These are phyloP conservation scores for Macheiramphus alcinus DNA, from an alignment of 2,113 vertebrate genomes.

Conservation along the genomic window DNA sequence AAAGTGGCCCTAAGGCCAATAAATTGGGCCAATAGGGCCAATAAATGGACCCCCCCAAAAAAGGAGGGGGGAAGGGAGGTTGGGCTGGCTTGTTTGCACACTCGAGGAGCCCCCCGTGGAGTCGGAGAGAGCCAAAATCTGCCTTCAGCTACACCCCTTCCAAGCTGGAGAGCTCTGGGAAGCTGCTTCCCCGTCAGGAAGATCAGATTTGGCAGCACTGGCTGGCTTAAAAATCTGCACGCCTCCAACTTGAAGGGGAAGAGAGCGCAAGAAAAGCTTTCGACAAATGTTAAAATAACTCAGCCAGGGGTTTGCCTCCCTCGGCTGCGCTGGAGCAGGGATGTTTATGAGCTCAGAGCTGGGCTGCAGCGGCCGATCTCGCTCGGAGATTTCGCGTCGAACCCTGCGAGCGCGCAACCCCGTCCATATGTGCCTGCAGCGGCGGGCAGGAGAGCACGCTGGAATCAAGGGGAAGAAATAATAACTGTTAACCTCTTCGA, in stretches of 20 bases:
- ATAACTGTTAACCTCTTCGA: not conserved
- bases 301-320: slow-evolving; percentile 11
- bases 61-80: not conserved
- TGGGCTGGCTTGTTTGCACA: not conserved
- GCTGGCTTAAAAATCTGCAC: not conserved
- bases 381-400: not conserved
- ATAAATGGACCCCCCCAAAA: not conserved
- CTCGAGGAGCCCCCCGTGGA: not conserved
- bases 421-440: not conserved
- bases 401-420: not conserved
- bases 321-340: not conserved
- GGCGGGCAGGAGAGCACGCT: not conserved
- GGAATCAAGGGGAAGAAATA: not conserved
- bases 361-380: not conserved
- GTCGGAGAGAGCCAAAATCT: slow-evolving; percentile 6
- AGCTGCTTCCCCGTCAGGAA: slow-evolving; percentile 43
- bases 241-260: slow-evolving; percentile 25
- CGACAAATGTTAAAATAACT: slow-evolving; percentile 27
- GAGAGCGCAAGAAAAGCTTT: slow-evolving; percentile 25
- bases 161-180: slow-evolving; percentile 42
- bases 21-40: not conserved
- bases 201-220: slow-evolving; percentile 20
- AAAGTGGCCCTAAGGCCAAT: not conserved
- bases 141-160: slow-evolving; percentile 27
- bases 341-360: slow-evolving; percentile 5